Conservation (phyloP, 2,797 vertebrate genomes). For the Fratercula arctica region DNA sequence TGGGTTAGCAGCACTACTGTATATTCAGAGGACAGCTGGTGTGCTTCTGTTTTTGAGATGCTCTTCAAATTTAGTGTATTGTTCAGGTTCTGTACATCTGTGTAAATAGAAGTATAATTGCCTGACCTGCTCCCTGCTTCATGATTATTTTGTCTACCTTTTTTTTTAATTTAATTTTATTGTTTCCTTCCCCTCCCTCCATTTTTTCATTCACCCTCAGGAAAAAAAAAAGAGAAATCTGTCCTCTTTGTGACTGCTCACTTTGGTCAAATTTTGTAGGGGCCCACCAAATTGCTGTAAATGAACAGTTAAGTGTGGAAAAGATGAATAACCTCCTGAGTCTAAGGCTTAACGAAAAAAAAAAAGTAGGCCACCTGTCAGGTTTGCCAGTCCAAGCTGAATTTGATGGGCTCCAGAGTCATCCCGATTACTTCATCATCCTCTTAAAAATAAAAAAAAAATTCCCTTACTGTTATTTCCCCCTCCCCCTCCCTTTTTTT, state of each 20-base stretch:
- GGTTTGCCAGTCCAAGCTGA: neutral
- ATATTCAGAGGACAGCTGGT: neutral
- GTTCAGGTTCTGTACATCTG: neutral
- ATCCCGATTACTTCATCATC: constrained; percentile 17
- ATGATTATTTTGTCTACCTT: neutral
- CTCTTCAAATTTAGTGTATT: neutral
- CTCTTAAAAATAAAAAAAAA: neutral
- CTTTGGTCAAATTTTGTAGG: neutral
- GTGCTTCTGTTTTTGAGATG: neutral
- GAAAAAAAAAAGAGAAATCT: neutral
- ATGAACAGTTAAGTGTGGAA: neutral
- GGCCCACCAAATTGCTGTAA: neutral
- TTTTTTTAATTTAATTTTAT: neutral
- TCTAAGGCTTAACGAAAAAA: neutral
- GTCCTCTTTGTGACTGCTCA: neutral
- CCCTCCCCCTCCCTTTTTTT: neutral
- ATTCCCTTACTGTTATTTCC: neutral
- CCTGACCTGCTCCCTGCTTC: neutral
- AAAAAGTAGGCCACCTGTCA: constrained; percentile 9
- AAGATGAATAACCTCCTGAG: neutral
- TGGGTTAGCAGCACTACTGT: neutral
- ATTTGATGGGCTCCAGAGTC: constrained; percentile 30
- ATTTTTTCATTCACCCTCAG: neutral
- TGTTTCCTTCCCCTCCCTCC: neutral
- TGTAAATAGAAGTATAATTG: neutral